phyloP scores from a whole-genome alignment of 2,888 invertebrate genomes.

The Cataglyphis altisquamis region DNA sequence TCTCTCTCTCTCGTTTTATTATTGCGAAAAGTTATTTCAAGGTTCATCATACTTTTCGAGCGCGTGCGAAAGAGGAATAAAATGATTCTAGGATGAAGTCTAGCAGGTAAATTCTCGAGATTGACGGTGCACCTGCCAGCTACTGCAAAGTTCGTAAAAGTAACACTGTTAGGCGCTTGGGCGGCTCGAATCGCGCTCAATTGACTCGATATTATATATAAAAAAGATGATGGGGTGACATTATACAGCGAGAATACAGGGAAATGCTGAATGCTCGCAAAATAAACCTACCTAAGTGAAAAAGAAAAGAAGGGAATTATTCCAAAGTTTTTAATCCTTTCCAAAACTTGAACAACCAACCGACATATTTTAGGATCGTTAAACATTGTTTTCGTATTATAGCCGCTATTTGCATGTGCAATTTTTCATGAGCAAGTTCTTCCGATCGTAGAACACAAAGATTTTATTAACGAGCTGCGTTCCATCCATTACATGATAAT shows the following conservation, averaged over 20 bases:
- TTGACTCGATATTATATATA: slow-evolving; percentile 36
- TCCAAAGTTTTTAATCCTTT: slow-evolving; percentile 32
- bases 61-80: slow-evolving; percentile 56
- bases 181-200: slow-evolving; percentile 21
- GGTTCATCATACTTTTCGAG: slow-evolving; percentile 71
- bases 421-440: slow-evolving; percentile 26
- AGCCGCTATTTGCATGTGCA: slow-evolving; percentile 7
- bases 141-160: slow-evolving; percentile 60
- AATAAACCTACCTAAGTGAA: slow-evolving; percentile 4
- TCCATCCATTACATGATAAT: slow-evolving; percentile 9
- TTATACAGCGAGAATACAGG: slow-evolving; percentile 22
- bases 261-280: not conserved
- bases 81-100: slow-evolving; percentile 68
- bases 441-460: not conserved
- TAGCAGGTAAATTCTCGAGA: slow-evolving; percentile 56
- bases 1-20: slow-evolving; percentile 62
- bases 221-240: slow-evolving; percentile 25
- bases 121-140: slow-evolving; percentile 64
- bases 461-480: slow-evolving; percentile 26
- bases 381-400: slow-evolving; percentile 42
- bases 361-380: slow-evolving; percentile 14
- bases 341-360: slow-evolving; percentile 42
- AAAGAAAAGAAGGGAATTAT: not conserved
- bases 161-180: slow-evolving; percentile 38
- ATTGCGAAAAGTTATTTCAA: slow-evolving; percentile 74